Conservation (phyloP, 2,797 vertebrate species). For the Enteromius mattozi region DNA sequence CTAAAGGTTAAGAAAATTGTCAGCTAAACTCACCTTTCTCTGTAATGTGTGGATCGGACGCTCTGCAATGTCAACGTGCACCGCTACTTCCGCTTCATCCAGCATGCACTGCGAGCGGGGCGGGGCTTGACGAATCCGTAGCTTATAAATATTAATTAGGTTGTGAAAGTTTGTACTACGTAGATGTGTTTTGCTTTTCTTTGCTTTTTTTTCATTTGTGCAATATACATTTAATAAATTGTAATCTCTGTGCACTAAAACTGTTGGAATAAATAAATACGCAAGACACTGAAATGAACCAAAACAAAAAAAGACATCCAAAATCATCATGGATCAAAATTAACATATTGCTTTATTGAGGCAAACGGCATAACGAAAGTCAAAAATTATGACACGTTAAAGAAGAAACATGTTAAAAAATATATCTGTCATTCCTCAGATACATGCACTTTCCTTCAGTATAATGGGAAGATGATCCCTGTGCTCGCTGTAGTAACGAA, state of each 20-base stretch:
- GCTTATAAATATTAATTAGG: constrained; percentile 35
- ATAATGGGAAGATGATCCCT: constrained; percentile 41
- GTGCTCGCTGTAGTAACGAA: constrained; percentile 58
- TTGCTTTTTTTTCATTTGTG: background rate
- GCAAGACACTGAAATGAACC: background rate
- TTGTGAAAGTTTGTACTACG: background rate
- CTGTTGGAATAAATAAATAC: background rate
- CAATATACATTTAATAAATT: background rate
- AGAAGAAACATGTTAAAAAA: constrained; percentile 29
- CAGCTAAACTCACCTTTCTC: background rate
- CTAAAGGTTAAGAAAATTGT: too few relatives aligned
- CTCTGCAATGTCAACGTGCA: constrained; percentile 41
- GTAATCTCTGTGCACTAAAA: background rate
- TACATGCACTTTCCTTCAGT: constrained; percentile 38
- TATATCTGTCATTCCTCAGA: constrained; percentile 38
- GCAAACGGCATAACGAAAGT: constrained; percentile 58
- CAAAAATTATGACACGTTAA: constrained; percentile 52
- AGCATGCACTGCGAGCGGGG: constrained; percentile 9
- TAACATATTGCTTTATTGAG: constrained; percentile 67
- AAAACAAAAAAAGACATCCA: background rate
- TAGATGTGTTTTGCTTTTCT: background rate
- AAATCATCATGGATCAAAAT: constrained; percentile 39
- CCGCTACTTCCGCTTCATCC: constrained; percentile 13
- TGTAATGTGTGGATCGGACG: background rate
- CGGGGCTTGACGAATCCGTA: background rate